A percentile compares a stretch with the other conserved stretches of the same genome.
These are phyloP conservation scores for Trinorchestia longiramus DNA, from an alignment of 1,140 invertebrate species.

Conservation along the genomic window DNA sequence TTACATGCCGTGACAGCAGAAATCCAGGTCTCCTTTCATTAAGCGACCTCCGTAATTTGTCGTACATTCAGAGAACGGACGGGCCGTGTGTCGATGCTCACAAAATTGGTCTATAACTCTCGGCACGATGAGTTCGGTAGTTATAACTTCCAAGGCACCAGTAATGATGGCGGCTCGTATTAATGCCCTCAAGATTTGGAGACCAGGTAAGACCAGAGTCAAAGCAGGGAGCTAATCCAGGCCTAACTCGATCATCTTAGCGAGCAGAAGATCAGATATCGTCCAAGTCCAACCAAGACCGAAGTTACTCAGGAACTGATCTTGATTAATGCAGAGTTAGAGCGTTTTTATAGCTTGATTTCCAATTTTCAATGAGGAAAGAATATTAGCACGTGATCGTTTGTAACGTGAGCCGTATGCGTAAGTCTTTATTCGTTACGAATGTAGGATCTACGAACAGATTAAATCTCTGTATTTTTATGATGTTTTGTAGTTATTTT, in stretches of 20 bases:
- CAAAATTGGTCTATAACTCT: not conserved
- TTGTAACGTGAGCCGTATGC: not conserved
- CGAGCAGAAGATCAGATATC: not conserved
- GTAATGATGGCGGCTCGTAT: not conserved
- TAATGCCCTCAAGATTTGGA: not conserved
- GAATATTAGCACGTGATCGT: not conserved
- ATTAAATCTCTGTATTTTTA: not conserved
- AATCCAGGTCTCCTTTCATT: not conserved
- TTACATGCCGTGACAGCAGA: not conserved
- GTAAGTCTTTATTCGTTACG: not conserved
- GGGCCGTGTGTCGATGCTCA: not conserved
- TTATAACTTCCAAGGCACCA: not conserved
- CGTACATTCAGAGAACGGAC: not conserved
- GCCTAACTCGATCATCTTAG: constrained; percentile 6
- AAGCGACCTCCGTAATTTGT: not conserved
- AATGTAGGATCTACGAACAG: not conserved
- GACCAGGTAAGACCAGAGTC: not conserved
- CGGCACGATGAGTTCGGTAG: not conserved
- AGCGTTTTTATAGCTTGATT: not conserved
- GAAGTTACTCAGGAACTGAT: not conserved
- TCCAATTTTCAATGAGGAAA: not conserved
- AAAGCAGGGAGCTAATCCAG: not conserved
- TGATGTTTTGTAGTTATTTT: not conserved
- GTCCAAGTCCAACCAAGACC: not conserved
- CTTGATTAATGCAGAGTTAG: not conserved